Base-by-base conservation (phyloP, 92 coral and sea anemone genomes). In the Epizoanthus stellaris region DNA sequence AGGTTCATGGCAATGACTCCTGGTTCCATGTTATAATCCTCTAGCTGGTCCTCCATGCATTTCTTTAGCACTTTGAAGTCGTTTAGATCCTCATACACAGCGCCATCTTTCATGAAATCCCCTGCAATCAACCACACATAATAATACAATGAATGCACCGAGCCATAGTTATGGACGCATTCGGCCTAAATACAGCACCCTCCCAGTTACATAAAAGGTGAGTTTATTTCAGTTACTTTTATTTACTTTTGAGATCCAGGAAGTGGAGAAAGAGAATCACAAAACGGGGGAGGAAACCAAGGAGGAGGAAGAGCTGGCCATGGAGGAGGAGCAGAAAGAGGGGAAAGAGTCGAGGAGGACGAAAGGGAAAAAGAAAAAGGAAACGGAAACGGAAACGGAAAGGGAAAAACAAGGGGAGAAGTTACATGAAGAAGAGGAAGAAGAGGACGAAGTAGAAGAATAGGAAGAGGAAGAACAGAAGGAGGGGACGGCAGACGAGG, bases 11-110 rank as follows among this genome's bases (percentile, higher is more conserved):
- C 91, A 43, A 96, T 96, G 14, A 96, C 95, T n/a, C 99, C 99
- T 15, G 99, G 99, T 73, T 96, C 99, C 99, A 96, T 94, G 86
- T 95, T 94, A 73, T 96, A 96, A 80, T 96, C 99, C 63, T 96
- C 99, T 43, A 96, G 81, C 65, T 96, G 95, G 34, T 96, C 98
- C 45, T 96, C 99, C 99, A 96, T 96, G 91, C 75, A 94, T 75
- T 85, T 96, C 93, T 96, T 96, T 52, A 96, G 77, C 47, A 91
- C 94, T 57, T 88, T 89, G 80, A 96, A 96, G 87, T 96, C 99
- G 56, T 85, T 52, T 87, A 96, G 85, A 87, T 96, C 99, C 82
- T 96, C 99, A 73, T 96, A 96, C 42, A 96, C 95, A 0, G 93
- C 89, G 40, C 93, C 99, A 43, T 93, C 99, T 80, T 95, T 96